These are phyloP conservation scores for Champsocephalus gunnari DNA, from an alignment of 2,797 vertebrate species.

Conservation along the genomic window DNA sequence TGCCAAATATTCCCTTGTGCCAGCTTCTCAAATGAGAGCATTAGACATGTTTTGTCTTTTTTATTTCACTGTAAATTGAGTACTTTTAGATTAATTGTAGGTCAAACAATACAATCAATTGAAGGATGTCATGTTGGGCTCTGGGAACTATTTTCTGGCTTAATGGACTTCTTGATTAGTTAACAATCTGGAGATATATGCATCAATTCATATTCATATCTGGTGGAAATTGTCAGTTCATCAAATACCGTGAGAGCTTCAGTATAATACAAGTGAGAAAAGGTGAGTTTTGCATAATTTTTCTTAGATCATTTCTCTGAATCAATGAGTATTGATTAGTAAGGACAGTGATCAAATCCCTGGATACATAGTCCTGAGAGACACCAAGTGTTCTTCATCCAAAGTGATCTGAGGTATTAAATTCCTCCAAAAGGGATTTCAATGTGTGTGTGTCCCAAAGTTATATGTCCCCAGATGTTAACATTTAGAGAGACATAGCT, in stretches of 20 bases:
- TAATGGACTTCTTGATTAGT: neutral
- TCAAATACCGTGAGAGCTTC: conserved; percentile 8
- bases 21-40: neutral
- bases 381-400: conserved; percentile 27
- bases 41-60: neutral
- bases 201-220: conserved; percentile 9
- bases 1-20: no score
- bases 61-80: neutral
- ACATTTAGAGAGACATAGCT: conserved; percentile 11
- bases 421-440: conserved; percentile 50
- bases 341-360: conserved; percentile 35
- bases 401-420: conserved; percentile 36
- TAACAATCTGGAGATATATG: neutral
- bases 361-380: conserved; percentile 12
- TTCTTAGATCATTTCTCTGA: conserved; percentile 19
- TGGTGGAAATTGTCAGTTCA: conserved; percentile 14
- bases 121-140: neutral
- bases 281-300: conserved; percentile 19
- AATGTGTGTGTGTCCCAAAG: conserved; percentile 11
- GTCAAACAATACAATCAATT: neutral
- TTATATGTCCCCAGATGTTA: conserved; percentile 23
- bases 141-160: neutral
- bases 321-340: conserved; percentile 24
- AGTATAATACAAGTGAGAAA: conserved; percentile 3
- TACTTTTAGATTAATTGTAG: neutral